These are phyloP conservation scores for Platyrinchus mystaceus DNA, from an alignment of 2,797 vertebrate species.

Conservation along the genomic window DNA sequence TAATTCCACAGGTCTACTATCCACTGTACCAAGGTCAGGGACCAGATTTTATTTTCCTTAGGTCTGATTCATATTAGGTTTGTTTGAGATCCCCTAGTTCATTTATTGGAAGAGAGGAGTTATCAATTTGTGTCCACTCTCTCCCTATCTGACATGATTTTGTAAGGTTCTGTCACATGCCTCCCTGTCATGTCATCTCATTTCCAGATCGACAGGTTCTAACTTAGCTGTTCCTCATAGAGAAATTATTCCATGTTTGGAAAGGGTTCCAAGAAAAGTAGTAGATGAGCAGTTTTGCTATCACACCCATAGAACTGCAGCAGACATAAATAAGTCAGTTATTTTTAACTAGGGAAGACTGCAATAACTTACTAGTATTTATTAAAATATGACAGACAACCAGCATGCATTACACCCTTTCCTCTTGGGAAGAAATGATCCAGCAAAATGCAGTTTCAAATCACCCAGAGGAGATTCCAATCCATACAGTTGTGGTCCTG, in stretches of 20 bases:
- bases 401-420: background rate
- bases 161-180: background rate
- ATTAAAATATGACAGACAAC: background rate
- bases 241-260: background rate
- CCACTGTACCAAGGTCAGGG: background rate
- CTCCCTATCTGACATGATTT: background rate
- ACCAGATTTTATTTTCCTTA: background rate
- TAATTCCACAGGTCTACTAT: background rate
- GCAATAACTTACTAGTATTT: background rate
- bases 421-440: background rate
- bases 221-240: background rate
- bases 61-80: background rate
- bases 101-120: background rate
- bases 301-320: background rate
- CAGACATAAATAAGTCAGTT: background rate
- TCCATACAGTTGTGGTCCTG: background rate
- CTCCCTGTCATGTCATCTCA: background rate
- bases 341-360: background rate
- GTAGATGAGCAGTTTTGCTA: background rate
- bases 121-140: background rate
- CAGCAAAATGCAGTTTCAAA: background rate
- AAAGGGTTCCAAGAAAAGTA: background rate
- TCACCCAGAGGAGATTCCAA: background rate
- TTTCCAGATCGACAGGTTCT: background rate
- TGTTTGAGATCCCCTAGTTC: background rate